phyloP scores from a whole-genome alignment of 2,113 vertebrate genomes.

The Rhipidura dahli region DNA sequence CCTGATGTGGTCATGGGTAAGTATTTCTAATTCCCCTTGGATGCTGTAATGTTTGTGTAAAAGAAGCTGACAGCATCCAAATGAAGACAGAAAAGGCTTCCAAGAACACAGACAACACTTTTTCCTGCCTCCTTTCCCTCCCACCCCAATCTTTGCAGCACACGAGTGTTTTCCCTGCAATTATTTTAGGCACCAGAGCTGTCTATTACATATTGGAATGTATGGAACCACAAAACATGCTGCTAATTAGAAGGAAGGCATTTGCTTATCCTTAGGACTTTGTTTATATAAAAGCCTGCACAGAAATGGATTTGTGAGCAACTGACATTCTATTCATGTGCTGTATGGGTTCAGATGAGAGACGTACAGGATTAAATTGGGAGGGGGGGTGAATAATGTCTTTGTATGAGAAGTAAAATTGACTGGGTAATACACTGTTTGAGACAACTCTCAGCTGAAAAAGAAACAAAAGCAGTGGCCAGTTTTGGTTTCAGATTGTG shows the following conservation, averaged over 20 bases:
- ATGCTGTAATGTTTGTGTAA: conserved; percentile 59
- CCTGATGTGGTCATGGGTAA: conserved; percentile 51
- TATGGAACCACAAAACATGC: conserved; percentile 37
- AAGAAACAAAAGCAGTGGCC: background rate
- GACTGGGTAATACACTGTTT: background rate
- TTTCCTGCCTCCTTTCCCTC: background rate
- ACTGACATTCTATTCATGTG: background rate
- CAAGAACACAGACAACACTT: conserved; percentile 47
- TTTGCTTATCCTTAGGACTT: conserved; percentile 27
- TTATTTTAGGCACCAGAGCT: conserved; percentile 10
- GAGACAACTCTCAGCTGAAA: background rate
- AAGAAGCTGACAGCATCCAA: conserved; percentile 52
- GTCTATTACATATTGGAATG: conserved; percentile 16
- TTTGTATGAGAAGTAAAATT: background rate
- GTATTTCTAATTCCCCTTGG: conserved; percentile 53
- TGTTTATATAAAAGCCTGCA: conserved; percentile 23
- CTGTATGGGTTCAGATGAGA: background rate
- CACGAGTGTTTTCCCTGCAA: background rate
- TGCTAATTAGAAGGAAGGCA: conserved; percentile 31
- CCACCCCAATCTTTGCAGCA: background rate
- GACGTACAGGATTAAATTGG: background rate
- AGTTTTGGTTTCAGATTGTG: background rate
- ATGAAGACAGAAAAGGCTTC: conserved; percentile 29
- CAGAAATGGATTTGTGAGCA: conserved; percentile 5
- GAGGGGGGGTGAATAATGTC: background rate